A percentile compares a stretch with the other conserved stretches of the same genome.
Conservation (phyloP, 2,888 invertebrate species). For the Frankliniella intonsa region DNA sequence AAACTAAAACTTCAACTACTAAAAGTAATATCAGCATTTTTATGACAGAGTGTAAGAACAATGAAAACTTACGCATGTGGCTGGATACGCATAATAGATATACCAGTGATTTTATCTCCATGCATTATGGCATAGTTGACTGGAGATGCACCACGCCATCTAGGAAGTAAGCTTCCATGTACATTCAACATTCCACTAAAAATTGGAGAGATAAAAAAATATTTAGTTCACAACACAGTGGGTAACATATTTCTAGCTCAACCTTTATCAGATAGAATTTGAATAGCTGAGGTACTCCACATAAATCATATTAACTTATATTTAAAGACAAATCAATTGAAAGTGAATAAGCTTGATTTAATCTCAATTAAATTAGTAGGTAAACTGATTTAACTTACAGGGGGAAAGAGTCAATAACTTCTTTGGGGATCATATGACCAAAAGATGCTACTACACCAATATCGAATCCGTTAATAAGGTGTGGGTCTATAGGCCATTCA, state of each 20-base stretch:
- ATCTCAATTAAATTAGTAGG: constrained; percentile 21
- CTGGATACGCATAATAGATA: constrained; percentile 82
- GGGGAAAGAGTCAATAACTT: constrained; percentile 71
- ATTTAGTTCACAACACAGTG: not conserved
- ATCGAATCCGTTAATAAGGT: constrained; percentile 37
- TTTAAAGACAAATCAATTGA: too few species aligned
- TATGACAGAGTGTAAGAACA: constrained; percentile 7
- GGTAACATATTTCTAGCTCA: too few species aligned
- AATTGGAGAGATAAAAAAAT: constrained; percentile 31
- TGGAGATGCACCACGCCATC: constrained; percentile 92
- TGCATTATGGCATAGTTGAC: constrained; percentile 78
- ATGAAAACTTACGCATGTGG: constrained; percentile 54
- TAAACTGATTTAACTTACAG: constrained; percentile 57
- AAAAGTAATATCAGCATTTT: constrained; percentile 29
- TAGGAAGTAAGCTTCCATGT: constrained; percentile 85
- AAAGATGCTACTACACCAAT: constrained; percentile 87
- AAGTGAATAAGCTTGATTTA: not conserved
- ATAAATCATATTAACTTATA: too few species aligned
- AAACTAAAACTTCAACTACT: constrained; percentile 50
- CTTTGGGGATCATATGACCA: constrained; percentile 79
- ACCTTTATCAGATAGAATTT: too few species aligned
- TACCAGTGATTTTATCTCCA: constrained; percentile 75
- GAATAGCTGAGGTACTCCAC: too few species aligned
- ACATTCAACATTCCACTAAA: constrained; percentile 86
- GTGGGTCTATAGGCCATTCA: constrained; percentile 61